Base-by-base conservation (phyloP, 2,797 vertebrate genomes). In the Thunnus albacares region DNA sequence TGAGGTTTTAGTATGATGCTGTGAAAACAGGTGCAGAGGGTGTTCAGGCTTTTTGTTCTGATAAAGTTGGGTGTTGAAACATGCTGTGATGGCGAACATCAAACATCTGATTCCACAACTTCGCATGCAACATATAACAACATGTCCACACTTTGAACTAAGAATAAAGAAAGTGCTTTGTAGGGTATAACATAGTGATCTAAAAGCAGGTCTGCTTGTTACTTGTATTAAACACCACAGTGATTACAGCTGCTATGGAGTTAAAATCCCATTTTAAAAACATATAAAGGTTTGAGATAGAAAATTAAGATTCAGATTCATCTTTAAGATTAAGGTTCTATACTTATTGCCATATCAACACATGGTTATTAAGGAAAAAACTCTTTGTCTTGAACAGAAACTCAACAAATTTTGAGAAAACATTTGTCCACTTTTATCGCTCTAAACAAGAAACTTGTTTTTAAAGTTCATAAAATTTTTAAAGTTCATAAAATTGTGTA, bases 11-110 rank as follows among this genome's bases (percentile, higher is more conserved):
- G 24, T 24, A 24, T 12, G 35, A 17, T 18, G 10, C 20, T 0
- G 12, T 66, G 8, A 59, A 18, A 28, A 30, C 35, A n/a, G 35
- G 14, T 38, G 64, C 13, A 52, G 69, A 65, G 60, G 60, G 79
- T 72, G 75, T 74, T 53, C 26, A 4, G 26, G 8, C 6, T 24
- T 47, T 64, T 9, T 33, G 3, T 18, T 47, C 52, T 3, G 64
- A 17, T 24, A 22, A 1, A 63, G 45, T 35, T 56, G 0, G 59
- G 26, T 22, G 18, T 4, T 83, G 65, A 64, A 11, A 18, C 24
- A 13, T 1, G 1, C 1, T 0, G 8, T 10, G 5, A 55, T 26
- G 2, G 4, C 24, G 22, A 33, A 22, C 7, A 38, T 61, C 24
- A 22, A 33, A 26, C 7, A 26, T 57, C 60, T 47, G 47, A 41